phyloP scores from a whole-genome alignment of 2,888 invertebrate species.

The Craniophora ligustri region DNA sequence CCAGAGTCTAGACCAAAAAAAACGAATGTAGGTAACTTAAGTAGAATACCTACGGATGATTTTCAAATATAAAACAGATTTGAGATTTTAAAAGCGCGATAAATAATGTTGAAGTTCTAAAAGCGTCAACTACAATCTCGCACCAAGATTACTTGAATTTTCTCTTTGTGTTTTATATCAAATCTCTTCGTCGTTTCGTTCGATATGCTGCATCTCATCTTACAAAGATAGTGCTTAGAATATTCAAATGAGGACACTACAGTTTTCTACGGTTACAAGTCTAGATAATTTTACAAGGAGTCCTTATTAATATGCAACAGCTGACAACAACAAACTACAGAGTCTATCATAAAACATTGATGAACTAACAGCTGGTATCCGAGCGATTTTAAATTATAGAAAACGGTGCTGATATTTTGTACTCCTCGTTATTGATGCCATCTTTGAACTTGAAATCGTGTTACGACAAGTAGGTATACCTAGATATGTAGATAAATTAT shows the following conservation, averaged over 20 bases:
- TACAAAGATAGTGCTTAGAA: not conserved
- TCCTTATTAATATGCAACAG: constrained; percentile 47
- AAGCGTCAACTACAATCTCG: no score
- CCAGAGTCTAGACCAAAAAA: no score
- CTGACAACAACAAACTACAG: constrained; percentile 29
- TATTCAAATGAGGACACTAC: constrained; percentile 5
- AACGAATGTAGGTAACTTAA: no score
- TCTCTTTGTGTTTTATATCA: not conserved
- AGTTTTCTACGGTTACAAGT: not conserved
- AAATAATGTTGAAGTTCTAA: no score
- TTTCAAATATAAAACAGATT: no score
- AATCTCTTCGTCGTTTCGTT: not conserved
- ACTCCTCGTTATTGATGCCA: no score
- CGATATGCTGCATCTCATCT: not conserved
- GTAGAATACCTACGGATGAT: no score
- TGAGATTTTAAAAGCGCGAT: no score
- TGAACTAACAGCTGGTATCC: constrained; percentile 23
- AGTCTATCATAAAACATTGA: constrained; percentile 47
- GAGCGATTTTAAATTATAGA: constrained; percentile 22
- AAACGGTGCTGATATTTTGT: not conserved
- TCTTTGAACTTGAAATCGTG: no score
- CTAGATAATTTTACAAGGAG: constrained; percentile 9
- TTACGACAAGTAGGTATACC: no score
- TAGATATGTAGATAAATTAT: no score
- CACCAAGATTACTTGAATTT: no score